These are phyloP conservation scores for Acromyrmex charruanus DNA, from an alignment of 1,140 invertebrate genomes.

Conservation along the genomic window DNA sequence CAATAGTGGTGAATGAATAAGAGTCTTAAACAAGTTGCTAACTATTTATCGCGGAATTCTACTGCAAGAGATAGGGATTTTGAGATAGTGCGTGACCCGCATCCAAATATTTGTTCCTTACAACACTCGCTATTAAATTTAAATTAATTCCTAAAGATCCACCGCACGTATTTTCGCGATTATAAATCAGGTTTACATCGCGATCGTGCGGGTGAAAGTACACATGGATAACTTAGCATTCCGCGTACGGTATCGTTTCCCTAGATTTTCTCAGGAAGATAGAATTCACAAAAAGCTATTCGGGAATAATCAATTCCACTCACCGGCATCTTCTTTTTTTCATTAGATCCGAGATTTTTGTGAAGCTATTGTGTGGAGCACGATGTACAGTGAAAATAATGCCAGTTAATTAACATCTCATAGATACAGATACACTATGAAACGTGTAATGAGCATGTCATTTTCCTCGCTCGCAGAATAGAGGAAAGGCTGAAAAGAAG, in stretches of 20 bases:
- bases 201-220: constrained; percentile 51
- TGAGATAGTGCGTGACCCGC: constrained; percentile 22
- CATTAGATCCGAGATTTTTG: constrained; percentile 6
- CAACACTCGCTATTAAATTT: constrained; percentile 39
- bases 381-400: constrained; percentile 3
- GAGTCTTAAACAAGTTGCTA: not conserved
- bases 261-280: constrained; percentile 56
- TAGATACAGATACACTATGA: not conserved
- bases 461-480: not conserved
- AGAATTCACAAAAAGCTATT: constrained; percentile 52
- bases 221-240: constrained; percentile 43
- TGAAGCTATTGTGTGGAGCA: constrained; percentile 17
- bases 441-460: not conserved
- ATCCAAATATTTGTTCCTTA: constrained; percentile 21
- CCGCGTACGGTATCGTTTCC: constrained; percentile 2
- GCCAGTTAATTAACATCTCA: constrained; percentile 30
- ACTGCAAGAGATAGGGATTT: constrained; percentile 25
- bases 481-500: not conserved
- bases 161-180: constrained; percentile 30
- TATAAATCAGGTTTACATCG: constrained; percentile 36
- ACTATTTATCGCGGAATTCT: constrained; percentile 14
- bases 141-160: constrained; percentile 42
- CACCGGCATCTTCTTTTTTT: not conserved
- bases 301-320: constrained; percentile 47
- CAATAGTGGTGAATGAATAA: too few species aligned